Conservation (phyloP, 2,797 vertebrate genomes). For the Catamblyrhynchus diadema region DNA sequence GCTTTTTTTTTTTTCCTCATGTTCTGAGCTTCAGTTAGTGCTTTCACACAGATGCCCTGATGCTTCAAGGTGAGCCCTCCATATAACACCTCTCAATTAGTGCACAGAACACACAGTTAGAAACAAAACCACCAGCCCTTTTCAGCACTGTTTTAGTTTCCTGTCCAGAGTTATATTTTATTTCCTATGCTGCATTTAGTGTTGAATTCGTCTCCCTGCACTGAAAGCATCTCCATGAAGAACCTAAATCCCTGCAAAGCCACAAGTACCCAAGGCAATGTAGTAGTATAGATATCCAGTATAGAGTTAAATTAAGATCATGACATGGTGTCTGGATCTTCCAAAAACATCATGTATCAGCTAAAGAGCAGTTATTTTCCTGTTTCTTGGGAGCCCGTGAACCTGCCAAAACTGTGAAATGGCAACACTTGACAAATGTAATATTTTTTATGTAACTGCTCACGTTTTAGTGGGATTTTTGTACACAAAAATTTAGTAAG, state of each 20-base stretch:
- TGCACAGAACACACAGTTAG: not conserved
- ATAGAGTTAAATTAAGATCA: constrained; percentile 20
- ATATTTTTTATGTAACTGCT: not conserved
- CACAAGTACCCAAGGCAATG: rapidly evolving
- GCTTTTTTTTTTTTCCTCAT: not conserved
- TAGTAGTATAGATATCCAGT: not conserved
- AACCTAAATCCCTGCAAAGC: not conserved
- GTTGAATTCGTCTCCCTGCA: not conserved
- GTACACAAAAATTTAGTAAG: not conserved
- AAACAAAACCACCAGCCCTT: not conserved
- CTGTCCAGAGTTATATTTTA: not conserved
- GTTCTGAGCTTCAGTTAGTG: not conserved
- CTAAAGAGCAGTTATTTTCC: not conserved
- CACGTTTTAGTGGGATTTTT: not conserved
- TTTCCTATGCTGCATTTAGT: not conserved
- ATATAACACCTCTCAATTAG: not conserved
- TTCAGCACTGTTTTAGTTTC: not conserved
- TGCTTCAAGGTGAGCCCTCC: not conserved
- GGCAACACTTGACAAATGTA: not conserved
- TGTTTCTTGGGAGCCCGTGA: not conserved
- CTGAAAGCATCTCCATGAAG: not conserved
- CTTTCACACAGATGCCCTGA: not conserved
- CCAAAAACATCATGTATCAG: not conserved
- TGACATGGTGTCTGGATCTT: not conserved
- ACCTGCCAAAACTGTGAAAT: not conserved